These are phyloP conservation scores for Drosophila setifemur DNA, from an alignment of 1,140 invertebrate genomes.

Conservation along the genomic window DNA sequence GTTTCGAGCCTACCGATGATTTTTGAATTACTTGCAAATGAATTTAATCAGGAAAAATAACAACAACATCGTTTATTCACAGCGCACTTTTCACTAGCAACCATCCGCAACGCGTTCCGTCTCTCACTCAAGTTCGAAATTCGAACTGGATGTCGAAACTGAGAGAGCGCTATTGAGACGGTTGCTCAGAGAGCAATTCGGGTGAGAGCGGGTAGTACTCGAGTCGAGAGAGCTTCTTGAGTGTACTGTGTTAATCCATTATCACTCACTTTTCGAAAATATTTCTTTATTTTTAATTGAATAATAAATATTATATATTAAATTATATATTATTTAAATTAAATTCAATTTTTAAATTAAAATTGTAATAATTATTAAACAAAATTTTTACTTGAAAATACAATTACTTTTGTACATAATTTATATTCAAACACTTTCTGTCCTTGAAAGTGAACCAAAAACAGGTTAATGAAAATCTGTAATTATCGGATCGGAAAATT, in stretches of 20 bases:
- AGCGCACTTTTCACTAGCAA: constrained; percentile 74
- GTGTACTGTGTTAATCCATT: neutral
- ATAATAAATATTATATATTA: too few relatives aligned
- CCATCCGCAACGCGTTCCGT: constrained; percentile 26
- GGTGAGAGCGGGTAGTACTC: neutral
- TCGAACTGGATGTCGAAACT: constrained; percentile 23
- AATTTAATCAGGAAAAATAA: neutral
- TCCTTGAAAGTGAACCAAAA: neutral
- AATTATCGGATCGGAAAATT: constrained; percentile 14
- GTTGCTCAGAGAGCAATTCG: neutral
- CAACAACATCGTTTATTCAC: constrained; percentile 39
- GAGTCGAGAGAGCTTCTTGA: neutral
- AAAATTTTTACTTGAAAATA: neutral
- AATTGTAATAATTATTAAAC: neutral
- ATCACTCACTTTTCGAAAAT: neutral
- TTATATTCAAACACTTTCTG: neutral
- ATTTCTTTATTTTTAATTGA: too few relatives aligned
- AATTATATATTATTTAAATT: too few relatives aligned
- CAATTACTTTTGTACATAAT: neutral
- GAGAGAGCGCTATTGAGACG: neutral
- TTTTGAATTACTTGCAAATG: too few relatives aligned
- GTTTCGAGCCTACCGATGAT: too few relatives aligned
- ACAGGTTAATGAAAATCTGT: neutral
- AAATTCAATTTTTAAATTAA: neutral
- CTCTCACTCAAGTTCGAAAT: constrained; percentile 40